Base-by-base conservation (phyloP, 2,113 vertebrate species). In the Galbula dea region DNA sequence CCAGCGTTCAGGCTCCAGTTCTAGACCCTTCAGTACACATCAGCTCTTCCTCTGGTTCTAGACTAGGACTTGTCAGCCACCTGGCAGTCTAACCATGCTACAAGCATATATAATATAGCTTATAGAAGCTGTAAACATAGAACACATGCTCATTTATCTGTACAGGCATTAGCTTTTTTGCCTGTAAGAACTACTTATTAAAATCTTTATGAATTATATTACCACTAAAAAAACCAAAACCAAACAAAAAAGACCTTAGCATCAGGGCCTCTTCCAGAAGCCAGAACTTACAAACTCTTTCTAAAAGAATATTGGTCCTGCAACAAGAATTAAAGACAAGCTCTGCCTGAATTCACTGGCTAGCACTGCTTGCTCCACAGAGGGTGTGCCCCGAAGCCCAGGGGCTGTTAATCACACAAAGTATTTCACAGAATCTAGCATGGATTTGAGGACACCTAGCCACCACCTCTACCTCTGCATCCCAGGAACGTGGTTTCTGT, bases 21-120 rank as follows among this genome's bases (percentile, higher is more conserved):
- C 61, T 12, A 48, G 41, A 34, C 36, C 11, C 0, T 18, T 58
- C 12, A 5, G 23, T 11, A 6, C 4, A 0, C 0, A 1, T 17
- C 41, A 23, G 58, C 66, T 52, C 46, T 29, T 5, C 11, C 77
- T 34, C 62, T 2, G 7, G 37, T 24, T 6, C 52, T 8, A 9
- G 0, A 1, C 29, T 1, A 1, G 62, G 34, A 26, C 57, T 48
- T 12, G 15, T 1, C 37, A 43, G 66, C 12, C 41, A 2, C 7
- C 39, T 10, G 30, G 16, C 46, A 65, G 11, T 11, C 55, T 49
- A 20, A 1, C 14, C 29, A 7, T 3, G 22, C 55, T 45, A 3
- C 7, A 30, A 4, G 4, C 19, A 7, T 0, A 2, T 1, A 18
- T 19, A 17, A 18, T 3, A 6, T 2, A 32, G 30, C 55, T 68